These are phyloP conservation scores for Drosophila chauvacae DNA, from an alignment of 1,140 invertebrate species.

Conservation along the genomic window DNA sequence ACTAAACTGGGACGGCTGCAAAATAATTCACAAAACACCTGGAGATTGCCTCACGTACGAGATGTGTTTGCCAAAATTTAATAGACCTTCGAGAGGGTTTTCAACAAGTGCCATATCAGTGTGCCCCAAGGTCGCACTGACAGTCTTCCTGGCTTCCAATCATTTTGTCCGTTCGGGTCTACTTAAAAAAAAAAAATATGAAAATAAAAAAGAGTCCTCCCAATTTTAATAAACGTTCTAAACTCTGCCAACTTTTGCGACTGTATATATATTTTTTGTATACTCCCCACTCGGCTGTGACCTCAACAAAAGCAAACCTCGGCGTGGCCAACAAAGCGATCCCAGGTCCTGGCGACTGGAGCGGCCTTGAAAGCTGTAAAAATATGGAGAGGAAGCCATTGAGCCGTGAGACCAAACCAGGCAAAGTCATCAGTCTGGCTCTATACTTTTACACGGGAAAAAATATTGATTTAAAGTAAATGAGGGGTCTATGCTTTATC, in stretches of 20 bases:
- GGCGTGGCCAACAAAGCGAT: constrained; percentile 18
- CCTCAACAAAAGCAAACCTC: constrained; percentile 46
- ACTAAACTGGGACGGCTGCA: constrained; percentile 14
- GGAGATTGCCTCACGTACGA: constrained; percentile 60
- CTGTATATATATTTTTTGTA: constrained; percentile 16
- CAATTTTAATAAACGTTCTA: constrained; percentile 44
- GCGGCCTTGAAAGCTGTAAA: constrained; percentile 40
- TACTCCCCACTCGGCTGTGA: constrained; percentile 14
- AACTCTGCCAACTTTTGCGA: constrained; percentile 33
- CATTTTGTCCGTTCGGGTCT: constrained; percentile 13
- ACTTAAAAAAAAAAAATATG: neutral
- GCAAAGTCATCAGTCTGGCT: constrained; percentile 1
- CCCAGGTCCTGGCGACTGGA: constrained; percentile 26
- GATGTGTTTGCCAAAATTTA: constrained; percentile 24
- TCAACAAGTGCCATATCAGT: constrained; percentile 20
- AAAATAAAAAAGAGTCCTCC: neutral
- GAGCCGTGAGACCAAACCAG: constrained; percentile 11
- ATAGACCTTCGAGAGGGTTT: constrained; percentile 16
- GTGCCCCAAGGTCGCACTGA: constrained; percentile 9
- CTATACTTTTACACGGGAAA: neutral
- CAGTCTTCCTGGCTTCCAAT: constrained; percentile 10
- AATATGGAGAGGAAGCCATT: constrained; percentile 30
- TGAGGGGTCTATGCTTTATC: too few species aligned
- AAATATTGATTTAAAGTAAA: neutral
- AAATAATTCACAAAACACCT: constrained; percentile 39